Base-by-base conservation (phyloP, 2,888 invertebrate species). In the Colletes collaris region DNA sequence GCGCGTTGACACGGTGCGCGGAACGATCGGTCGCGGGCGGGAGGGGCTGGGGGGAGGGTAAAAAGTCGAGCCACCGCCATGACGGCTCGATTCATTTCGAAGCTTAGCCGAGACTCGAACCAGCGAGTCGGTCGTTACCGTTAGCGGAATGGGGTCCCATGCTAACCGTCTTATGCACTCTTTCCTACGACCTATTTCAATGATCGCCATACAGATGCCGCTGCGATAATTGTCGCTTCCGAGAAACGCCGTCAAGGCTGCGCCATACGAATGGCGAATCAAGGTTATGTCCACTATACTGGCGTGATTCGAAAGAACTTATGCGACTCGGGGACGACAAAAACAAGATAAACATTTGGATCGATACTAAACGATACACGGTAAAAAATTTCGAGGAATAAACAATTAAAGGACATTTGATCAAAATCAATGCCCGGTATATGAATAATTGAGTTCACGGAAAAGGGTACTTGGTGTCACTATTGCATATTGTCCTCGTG, bases 181-280 rank as follows among this genome's bases (percentile, higher is more conserved):
- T 90, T 88, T 53, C 83, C 92, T 89, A 92, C 92, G 90, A 91
- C 89, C 90, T 92, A 92, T 93, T 93, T 93, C 93, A 89, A 92
- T 92, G 91, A 90, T 91, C 90, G 88, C 84, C 91, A 90, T 92
- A 91, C 92, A 93, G 93, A 93, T 93, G 93, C 87, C 93, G 93
- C 93, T 93, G 92, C 89, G 89, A 91, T 92, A 92, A 92, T 92
- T 89, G 90, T 92, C 89, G 90, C 78, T 80, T 86, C 85, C 85
- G 19, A n/a, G 19, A 44, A 58, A 49, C 40, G 35, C 16, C 46
- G 4, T 19, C 52, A 0, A 35, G 11, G 67, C 16, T 40, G 44
- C 56, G 50, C 10, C 60, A 46, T 63, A 6, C 46, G 3, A 69
- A 76, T 49, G 10, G 16, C 27, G 58, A 64, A 69, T 69, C 63